Evolutionary conservation across 2,113 vertebrate genomes (phyloP).

Genomic region (Excalfactoria chinensis): DNA sequence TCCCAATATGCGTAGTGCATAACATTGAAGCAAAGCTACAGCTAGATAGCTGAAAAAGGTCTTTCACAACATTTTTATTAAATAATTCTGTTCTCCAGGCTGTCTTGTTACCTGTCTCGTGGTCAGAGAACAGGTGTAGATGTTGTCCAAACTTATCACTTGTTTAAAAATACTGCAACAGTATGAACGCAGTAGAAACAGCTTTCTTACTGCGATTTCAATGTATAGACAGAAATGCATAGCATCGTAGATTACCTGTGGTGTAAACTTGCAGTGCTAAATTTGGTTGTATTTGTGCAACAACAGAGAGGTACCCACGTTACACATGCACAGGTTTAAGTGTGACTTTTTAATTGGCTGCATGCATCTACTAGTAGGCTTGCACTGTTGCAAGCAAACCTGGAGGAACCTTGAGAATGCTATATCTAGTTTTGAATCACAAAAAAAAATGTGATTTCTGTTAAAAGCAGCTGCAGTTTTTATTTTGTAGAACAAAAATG

Average conservation of each 20-base stretch:
- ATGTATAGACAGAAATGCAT: neutral
- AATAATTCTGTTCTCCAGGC: neutral
- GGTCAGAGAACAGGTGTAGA: neutral
- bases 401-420: neutral
- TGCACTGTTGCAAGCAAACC: neutral
- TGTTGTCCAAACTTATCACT: neutral
- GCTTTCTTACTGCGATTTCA: neutral
- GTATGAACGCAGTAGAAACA: neutral
- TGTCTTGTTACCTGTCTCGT: neutral
- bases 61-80: neutral
- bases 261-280: neutral
- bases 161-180: neutral
- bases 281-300: neutral
- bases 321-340: neutral
- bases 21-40: neutral
- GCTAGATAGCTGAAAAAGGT: neutral
- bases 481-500: slow-evolving; percentile 61
- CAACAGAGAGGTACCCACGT: neutral
- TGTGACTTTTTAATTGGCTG: neutral
- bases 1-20: neutral
- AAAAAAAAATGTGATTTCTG: neutral
- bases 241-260: neutral
- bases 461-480: slow-evolving; percentile 71
- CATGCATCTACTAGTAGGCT: neutral
- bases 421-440: neutral